Evolutionary conservation across 1,140 invertebrate species (phyloP).

Genomic region (Frieseomelitta varia): DNA sequence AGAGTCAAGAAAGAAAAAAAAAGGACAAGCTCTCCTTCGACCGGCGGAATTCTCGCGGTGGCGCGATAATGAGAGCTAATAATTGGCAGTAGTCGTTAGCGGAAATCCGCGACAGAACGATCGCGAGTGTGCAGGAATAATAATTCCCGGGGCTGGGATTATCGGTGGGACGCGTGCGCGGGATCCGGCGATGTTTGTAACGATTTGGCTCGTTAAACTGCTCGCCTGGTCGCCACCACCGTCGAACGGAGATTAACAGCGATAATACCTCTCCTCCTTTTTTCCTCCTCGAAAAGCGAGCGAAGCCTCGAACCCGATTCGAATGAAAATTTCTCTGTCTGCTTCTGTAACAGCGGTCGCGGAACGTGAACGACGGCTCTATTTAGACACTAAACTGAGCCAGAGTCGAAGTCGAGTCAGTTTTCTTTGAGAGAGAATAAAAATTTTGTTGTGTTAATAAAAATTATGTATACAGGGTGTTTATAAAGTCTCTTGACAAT

Average conservation of each 20-base stretch:
- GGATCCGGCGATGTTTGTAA: background rate
- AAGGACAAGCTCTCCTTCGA: slow-evolving; percentile 31
- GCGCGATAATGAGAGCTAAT: slow-evolving; percentile 62
- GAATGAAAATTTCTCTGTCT: too few relatives aligned
- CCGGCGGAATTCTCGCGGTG: slow-evolving; percentile 56
- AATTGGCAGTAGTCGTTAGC: slow-evolving; percentile 56
- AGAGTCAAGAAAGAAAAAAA: background rate
- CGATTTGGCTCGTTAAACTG: slow-evolving; percentile 30
- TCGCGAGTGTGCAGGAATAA: slow-evolving; percentile 30
- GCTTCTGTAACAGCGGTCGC: too few relatives aligned
- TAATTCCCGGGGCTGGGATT: slow-evolving; percentile 26
- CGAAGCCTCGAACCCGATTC: too few relatives aligned
- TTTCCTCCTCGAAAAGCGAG: too few relatives aligned
- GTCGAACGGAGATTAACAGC: slow-evolving; percentile 21
- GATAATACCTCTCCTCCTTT: background rate
- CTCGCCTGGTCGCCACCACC: background rate
- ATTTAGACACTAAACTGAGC: too few relatives aligned
- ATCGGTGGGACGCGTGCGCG: background rate
- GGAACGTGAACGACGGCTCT: too few relatives aligned
- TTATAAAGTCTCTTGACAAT: too few relatives aligned
- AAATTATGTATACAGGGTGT: too few relatives aligned
- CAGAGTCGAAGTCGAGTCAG: too few relatives aligned
- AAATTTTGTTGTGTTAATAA: too few relatives aligned
- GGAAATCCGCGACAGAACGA: slow-evolving; percentile 57
- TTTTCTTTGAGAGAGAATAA: too few relatives aligned